These are phyloP conservation scores for Oxygymnocypris stewartii DNA, from an alignment of 2,113 vertebrate genomes.

Conservation along the genomic window DNA sequence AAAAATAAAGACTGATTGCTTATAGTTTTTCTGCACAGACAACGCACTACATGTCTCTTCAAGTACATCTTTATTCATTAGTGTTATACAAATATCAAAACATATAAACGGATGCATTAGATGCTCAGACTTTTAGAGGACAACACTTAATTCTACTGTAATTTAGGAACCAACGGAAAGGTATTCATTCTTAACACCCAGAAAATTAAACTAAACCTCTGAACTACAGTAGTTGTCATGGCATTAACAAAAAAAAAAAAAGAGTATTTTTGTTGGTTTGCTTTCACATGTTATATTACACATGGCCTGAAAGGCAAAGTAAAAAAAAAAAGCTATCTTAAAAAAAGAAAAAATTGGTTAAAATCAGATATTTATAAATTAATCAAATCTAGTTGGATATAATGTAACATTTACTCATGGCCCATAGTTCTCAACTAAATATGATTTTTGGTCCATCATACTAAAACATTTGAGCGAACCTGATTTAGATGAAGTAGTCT, in stretches of 20 bases:
- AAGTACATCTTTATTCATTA: constrained; percentile 44
- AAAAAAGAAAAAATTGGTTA: too few relatives aligned
- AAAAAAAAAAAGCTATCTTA: background rate
- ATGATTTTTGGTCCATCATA: background rate
- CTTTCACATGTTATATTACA: background rate
- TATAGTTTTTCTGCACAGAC: background rate
- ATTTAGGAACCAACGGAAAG: background rate
- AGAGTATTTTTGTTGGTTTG: background rate
- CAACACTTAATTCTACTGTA: constrained; percentile 4
- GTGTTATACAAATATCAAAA: constrained; percentile 37
- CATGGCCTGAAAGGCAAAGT: too few relatives aligned
- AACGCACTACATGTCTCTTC: background rate
- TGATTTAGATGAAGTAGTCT: background rate
- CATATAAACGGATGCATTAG: constrained; percentile 31
- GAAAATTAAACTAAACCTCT: background rate
- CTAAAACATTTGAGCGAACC: background rate
- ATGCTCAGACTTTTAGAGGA: constrained; percentile 1
- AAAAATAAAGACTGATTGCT: background rate
- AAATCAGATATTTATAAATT: background rate
- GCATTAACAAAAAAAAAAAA: background rate
- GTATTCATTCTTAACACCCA: background rate
- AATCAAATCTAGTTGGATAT: background rate
- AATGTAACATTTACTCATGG: background rate
- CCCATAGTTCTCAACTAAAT: background rate
- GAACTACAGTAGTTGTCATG: background rate